These are phyloP conservation scores for Leptinotarsa tumamoca DNA, from an alignment of 2,888 invertebrate species.

Conservation along the genomic window DNA sequence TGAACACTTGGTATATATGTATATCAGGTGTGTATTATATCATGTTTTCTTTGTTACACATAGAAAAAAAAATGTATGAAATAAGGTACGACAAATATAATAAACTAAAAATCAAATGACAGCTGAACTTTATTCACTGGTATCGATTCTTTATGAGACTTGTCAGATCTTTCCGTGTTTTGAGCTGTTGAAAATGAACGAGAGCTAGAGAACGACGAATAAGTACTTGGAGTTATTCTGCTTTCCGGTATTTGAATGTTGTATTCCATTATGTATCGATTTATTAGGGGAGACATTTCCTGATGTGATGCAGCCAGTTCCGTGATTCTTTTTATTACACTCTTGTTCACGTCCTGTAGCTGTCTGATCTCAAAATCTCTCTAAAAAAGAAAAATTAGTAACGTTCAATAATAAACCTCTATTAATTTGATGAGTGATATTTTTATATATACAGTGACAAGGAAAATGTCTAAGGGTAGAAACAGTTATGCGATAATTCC, in stretches of 20 bases:
- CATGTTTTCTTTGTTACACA: constrained; percentile 17
- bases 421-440: not conserved
- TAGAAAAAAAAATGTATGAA: not conserved
- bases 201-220: constrained; percentile 31
- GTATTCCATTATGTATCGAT: constrained; percentile 57
- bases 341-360: constrained; percentile 71
- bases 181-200: constrained; percentile 33
- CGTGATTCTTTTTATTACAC: constrained; percentile 69
- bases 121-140: constrained; percentile 39
- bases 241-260: constrained; percentile 56
- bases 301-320: constrained; percentile 65
- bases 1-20: not conserved
- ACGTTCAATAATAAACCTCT: not conserved
- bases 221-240: constrained; percentile 41
- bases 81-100: constrained; percentile 1
- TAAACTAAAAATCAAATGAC: constrained; percentile 38
- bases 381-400: constrained; percentile 58
- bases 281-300: constrained; percentile 58
- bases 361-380: constrained; percentile 72
- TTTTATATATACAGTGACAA: too few relatives aligned
- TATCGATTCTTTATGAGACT: constrained; percentile 7
- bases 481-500: too few relatives aligned
- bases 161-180: constrained; percentile 32
- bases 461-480: too few relatives aligned
- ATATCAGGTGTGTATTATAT: not conserved